Conservation (phyloP, 2,113 vertebrate species). For the Crotalus helleri region DNA sequence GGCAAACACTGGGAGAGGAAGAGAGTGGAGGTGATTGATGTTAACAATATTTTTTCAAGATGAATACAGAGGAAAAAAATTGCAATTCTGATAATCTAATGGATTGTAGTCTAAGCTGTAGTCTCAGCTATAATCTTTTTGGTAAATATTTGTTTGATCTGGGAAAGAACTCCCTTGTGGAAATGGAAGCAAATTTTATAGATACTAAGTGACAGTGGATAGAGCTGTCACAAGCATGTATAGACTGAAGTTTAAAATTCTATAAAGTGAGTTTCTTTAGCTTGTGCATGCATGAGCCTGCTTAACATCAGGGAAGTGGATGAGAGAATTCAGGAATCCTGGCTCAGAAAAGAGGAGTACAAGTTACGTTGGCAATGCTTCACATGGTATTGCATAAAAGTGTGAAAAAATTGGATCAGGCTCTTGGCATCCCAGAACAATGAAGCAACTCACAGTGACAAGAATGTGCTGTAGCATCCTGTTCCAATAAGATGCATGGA, state of each 20-base stretch:
- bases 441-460: conserved; percentile 35
- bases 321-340: conserved; percentile 15
- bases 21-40: too few species aligned
- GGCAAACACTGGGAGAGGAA: neutral
- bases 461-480: conserved; percentile 32
- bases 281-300: conserved; percentile 10
- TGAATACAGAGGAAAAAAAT: neutral
- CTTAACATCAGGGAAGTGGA: conserved; percentile 21
- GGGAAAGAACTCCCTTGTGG: neutral
- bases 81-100: neutral
- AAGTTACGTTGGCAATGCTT: conserved; percentile 26
- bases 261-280: conserved; percentile 9
- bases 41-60: neutral
- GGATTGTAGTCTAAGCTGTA: neutral
- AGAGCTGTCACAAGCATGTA: conserved; percentile 4
- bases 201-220: conserved; percentile 12
- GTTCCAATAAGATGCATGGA: conserved; percentile 32
- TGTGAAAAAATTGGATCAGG: conserved; percentile 31
- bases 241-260: neutral
- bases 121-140: neutral
- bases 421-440: conserved; percentile 21
- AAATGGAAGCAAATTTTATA: conserved; percentile 5
- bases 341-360: conserved; percentile 10
- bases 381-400: conserved; percentile 36
- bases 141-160: neutral